Evolutionary conservation across 2,888 invertebrate genomes (phyloP).

Genomic region (Diarsia rubi): DNA sequence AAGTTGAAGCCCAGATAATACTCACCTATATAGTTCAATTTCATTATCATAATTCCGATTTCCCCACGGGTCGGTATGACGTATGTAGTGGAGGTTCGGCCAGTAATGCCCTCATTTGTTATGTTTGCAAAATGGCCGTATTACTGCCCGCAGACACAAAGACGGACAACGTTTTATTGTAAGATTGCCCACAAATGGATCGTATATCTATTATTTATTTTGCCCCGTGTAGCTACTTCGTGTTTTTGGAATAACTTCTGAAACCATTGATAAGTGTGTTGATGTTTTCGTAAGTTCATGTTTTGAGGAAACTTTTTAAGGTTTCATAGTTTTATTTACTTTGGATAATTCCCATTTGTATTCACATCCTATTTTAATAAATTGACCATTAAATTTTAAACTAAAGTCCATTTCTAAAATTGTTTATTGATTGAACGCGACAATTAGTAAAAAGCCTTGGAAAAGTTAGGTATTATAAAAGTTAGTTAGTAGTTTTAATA

Average conservation of each 20-base stretch:
- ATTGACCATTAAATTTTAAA: slow-evolving; percentile 3
- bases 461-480: slow-evolving; percentile 21
- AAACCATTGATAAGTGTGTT: slow-evolving; percentile 34
- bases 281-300: slow-evolving; percentile 1
- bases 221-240: slow-evolving; percentile 60
- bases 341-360: not conserved
- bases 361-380: not conserved
- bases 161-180: slow-evolving; percentile 86
- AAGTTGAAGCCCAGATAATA: not conserved
- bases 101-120: slow-evolving; percentile 88
- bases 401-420: slow-evolving; percentile 10
- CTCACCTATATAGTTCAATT: not conserved
- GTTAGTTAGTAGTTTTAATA: not conserved
- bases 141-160: slow-evolving; percentile 83
- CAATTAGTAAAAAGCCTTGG: slow-evolving; percentile 2
- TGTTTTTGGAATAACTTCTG: slow-evolving; percentile 41
- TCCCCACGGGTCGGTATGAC: slow-evolving; percentile 68
- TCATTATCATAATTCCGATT: slow-evolving; percentile 48
- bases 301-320: not conserved
- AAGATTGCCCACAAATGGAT: slow-evolving; percentile 87
- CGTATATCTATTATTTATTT: slow-evolving; percentile 75
- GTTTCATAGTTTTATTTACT: not conserved
- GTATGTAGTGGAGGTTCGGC: slow-evolving; percentile 75
- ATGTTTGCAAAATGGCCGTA: slow-evolving; percentile 84
- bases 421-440: slow-evolving; percentile 17